These are phyloP conservation scores for Neotragus moschatus DNA, from an alignment of 2,113 vertebrate species.

Conservation along the genomic window DNA sequence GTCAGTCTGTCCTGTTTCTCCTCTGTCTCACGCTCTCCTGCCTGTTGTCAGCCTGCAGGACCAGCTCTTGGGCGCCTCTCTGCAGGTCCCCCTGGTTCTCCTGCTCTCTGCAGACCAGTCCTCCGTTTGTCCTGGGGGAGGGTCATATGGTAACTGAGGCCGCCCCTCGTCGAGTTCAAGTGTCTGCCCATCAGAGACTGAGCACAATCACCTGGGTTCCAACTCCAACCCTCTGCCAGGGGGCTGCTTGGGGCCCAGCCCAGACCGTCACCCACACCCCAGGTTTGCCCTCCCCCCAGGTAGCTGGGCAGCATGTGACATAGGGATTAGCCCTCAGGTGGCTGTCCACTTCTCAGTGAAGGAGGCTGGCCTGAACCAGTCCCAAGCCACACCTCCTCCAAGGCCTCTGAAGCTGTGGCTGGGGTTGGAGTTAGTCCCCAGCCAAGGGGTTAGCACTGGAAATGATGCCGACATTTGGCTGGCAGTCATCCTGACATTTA, in stretches of 20 bases:
- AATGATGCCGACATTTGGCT: neutral
- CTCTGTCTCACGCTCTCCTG: neutral
- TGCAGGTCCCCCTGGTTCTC: neutral
- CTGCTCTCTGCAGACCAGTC: neutral
- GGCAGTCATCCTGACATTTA: neutral
- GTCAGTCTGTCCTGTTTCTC: neutral
- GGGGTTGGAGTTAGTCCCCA: neutral
- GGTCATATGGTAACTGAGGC: rapidly evolving
- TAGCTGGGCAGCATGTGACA: rapidly evolving
- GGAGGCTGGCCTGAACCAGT: neutral
- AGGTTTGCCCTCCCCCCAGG: rapidly evolving
- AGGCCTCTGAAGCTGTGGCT: neutral
- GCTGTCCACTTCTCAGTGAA: neutral
- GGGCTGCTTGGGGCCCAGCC: neutral
- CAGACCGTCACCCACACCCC: neutral
- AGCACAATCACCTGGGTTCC: rapidly evolving
- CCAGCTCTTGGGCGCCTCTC: too few species aligned
- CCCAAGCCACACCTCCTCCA: too few species aligned
- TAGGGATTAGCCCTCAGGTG: neutral
- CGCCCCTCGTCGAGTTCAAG: rapidly evolving
- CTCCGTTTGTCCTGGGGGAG: neutral
- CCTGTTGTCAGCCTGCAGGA: neutral
- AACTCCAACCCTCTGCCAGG: neutral
- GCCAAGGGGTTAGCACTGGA: neutral
- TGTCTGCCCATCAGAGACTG: neutral